Percentiles rank a stretch among this genome's conserved stretches.
Conservation (phyloP, 2,888 invertebrate species). For the Cheiracanthium punctorium region DNA sequence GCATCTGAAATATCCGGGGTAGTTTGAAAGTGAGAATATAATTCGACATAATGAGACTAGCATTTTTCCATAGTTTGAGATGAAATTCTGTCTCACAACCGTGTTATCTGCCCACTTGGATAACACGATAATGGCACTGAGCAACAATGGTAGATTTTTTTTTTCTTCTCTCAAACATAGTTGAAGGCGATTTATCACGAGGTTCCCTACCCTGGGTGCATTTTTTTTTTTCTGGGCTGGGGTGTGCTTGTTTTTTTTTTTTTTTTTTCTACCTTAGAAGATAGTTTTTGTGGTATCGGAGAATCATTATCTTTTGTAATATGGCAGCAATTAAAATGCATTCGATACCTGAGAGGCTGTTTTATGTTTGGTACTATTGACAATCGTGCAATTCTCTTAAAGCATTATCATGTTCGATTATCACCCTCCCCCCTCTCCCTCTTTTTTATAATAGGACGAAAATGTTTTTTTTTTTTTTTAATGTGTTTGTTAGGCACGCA, state of each 20-base stretch:
- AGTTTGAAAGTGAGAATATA: constrained; percentile 58
- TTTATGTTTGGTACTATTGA: background rate
- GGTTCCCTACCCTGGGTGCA: background rate
- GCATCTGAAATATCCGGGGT: constrained; percentile 12
- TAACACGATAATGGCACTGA: constrained; percentile 49
- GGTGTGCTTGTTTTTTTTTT: constrained; percentile 8
- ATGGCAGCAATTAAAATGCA: constrained; percentile 46
- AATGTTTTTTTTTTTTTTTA: no score
- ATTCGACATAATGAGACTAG: constrained; percentile 50
- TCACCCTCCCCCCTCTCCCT: background rate
- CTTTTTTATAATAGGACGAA: no score
- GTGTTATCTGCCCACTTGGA: constrained; percentile 61
- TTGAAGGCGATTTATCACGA: constrained; percentile 33
- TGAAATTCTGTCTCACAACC: background rate
- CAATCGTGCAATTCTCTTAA: background rate
- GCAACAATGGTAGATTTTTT: constrained; percentile 14
- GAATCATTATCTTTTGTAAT: constrained; percentile 51
- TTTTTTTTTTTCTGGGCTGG: constrained; percentile 16
- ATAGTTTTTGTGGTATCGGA: constrained; percentile 53
- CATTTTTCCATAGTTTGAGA: background rate
- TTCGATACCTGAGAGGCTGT: background rate
- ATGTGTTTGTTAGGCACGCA: no score
- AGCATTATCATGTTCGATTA: background rate
- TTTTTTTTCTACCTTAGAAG: background rate
- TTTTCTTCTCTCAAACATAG: background rate